Conservation (phyloP, 2,888 invertebrate genomes). For the Scaptomyza reducta region DNA sequence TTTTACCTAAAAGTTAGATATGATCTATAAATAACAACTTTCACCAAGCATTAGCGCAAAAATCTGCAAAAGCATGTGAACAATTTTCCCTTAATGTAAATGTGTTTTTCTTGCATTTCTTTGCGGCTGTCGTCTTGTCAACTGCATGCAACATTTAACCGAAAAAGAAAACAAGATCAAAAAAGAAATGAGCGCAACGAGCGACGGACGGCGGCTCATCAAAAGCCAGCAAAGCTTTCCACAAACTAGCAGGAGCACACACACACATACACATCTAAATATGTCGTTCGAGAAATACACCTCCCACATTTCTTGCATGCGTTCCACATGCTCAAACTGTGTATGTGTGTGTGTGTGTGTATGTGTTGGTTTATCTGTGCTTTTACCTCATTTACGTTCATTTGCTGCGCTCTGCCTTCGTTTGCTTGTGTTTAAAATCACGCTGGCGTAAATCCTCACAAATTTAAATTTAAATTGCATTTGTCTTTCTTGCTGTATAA, state of each 20-base stretch:
- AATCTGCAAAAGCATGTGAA: constrained; percentile 38
- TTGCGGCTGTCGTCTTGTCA: constrained; percentile 67
- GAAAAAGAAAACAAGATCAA: constrained; percentile 46
- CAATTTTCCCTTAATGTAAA: constrained; percentile 53
- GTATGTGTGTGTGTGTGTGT: constrained; percentile 10
- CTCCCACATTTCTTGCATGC: constrained; percentile 62
- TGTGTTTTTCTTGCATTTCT: constrained; percentile 30
- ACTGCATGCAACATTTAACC: constrained; percentile 79
- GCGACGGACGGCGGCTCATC: constrained; percentile 30
- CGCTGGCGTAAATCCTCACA: constrained; percentile 80
- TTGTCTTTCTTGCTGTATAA: constrained; percentile 42
- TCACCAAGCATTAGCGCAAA: constrained; percentile 43
- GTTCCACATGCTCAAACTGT: constrained; percentile 53
- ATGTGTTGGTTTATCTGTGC: constrained; percentile 27
- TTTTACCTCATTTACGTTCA: constrained; percentile 62
- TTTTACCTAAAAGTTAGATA: constrained; percentile 14
- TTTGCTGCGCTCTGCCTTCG: constrained; percentile 24
- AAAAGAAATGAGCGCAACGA: constrained; percentile 46
- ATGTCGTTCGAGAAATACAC: constrained; percentile 44
- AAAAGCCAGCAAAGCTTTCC: constrained; percentile 58
- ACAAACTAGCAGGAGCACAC: constrained; percentile 11
- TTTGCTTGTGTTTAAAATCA: constrained; percentile 64
- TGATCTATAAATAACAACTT: constrained; percentile 45
- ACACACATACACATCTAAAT: constrained; percentile 2
- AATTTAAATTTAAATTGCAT: constrained; percentile 78